Evolutionary conservation across 2,888 invertebrate genomes (phyloP), one percentile per base, ranked within the genome.

Genomic region (Machimus atricapillus): DNA sequence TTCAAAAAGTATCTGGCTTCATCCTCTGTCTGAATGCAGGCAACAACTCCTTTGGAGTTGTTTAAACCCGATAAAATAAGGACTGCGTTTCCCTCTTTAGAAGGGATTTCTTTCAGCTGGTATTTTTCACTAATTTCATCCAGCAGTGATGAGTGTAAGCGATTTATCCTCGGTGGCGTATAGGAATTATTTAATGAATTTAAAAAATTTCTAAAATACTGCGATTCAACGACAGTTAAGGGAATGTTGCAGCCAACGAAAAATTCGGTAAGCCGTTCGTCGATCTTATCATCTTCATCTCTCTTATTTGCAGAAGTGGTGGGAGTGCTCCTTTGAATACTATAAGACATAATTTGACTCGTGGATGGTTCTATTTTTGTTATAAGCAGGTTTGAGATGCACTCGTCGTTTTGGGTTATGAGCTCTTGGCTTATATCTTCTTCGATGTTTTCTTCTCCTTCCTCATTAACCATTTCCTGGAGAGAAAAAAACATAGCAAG

Each of bases 41-140:
- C 82, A n/a, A 82, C 58, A n/a, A 82, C 82, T 12, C 82, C 82
- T 19, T 58, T 58, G 2, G 82, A 82, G 31, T 82, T 37, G 34
- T 82, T 40, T 16, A 82, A 58, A 31, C 82, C 82, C 3, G 82
- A 58, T 23, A 82, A 19, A 2, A 82, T 37, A 9, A 82, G 19
- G 2, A 82, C 66, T 37, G 82, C 46, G n/a, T 7, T 66, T 2
- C 31, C 37, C 19, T 66, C 58, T 2, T 78, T 78, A 7, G 16
- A 23, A 52, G 34, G 8, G 4, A 82, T 14, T 58, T 1, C 58
- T 40, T 66, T n/a, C 1, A n/a, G 19, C 9, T 16, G 19, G 19
- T 31, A 12, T 37, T 82, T 82, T 34, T 82, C 82, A 37, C 7
- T 23, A 16, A 82, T 31, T 16, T 23, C 31, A 19, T 82, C 82